phyloP scores from a whole-genome alignment of 2,113 vertebrate species.

The Chaetodon trifascialis region DNA sequence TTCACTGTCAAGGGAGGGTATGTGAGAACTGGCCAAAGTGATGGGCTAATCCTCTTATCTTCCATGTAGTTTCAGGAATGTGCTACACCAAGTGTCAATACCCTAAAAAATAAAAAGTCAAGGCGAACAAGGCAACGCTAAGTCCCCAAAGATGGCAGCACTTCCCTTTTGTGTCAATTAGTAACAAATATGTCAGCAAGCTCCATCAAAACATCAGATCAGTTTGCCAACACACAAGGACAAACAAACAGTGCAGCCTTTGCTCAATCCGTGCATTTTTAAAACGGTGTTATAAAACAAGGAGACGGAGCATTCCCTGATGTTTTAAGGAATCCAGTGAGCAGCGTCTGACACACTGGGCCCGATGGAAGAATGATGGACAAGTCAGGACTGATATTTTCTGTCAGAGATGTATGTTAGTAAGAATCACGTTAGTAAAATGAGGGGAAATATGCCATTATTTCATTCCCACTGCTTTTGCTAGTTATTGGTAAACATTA shows the following conservation, averaged over 20 bases:
- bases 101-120: slow-evolving; percentile 25
- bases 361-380: neutral
- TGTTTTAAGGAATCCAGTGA: neutral
- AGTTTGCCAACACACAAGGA: neutral
- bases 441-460: neutral
- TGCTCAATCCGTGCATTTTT: neutral
- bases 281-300: slow-evolving; percentile 1
- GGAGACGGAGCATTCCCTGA: neutral
- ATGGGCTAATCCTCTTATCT: slow-evolving; percentile 1
- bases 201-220: slow-evolving; percentile 26
- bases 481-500: neutral
- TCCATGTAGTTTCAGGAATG: slow-evolving; percentile 7
- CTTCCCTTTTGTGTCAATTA: slow-evolving; percentile 47
- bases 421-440: neutral
- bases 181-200: slow-evolving; percentile 27
- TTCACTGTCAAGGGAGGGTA: slow-evolving; percentile 2
- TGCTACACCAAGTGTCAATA: neutral
- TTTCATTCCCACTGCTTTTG: neutral
- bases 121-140: slow-evolving; percentile 9
- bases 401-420: too few species aligned
- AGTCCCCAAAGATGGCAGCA: slow-evolving; percentile 1
- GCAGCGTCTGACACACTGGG: neutral
- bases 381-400: neutral
- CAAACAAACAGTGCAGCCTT: slow-evolving; percentile 6
- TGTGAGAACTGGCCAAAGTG: neutral